Base-by-base conservation (phyloP, 2,113 vertebrate genomes). In the Orycteropus afer region DNA sequence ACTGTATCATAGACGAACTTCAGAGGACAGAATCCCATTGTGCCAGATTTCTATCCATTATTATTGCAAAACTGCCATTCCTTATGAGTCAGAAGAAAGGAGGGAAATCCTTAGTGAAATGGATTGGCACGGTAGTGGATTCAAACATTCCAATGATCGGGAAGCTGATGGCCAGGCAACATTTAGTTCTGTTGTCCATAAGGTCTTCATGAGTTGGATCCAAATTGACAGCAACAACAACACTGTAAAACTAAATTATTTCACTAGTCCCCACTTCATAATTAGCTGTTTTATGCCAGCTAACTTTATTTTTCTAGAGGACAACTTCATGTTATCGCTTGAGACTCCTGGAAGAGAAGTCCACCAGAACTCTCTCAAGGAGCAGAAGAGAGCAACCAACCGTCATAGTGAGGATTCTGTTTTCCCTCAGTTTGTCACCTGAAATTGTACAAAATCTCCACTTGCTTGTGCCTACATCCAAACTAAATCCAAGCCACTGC, bases 381-480 rank as follows among this genome's bases (percentile, higher is more conserved):
- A 34, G 17, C 34, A 37, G n/a, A n/a, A 2, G 34, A 20, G 65
- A 6, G n/a, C 34, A n/a, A 20, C 65, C 17, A 6, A 20, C 5
- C 3, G 15, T 37, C 65, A 3, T 57, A 7, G 17, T n/a, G 14
- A 4, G 34, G 34, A 17, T 4, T 5, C 61, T 29, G 55, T 17
- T 34, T 57, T 12, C 1, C 2, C 18, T 71, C 34, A 11, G 32
- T 12, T 9, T 1, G 5, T 5, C 25, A 0, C 27, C 4, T 8
- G 32, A 53, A 2, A 57, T 7, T 61, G 6, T 53, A 34, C 22
- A 20, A 51, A 17, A n/a, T n/a, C n/a, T n/a, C n/a, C n/a, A n/a
- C n/a, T n/a, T n/a, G n/a, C n/a, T n/a, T n/a, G n/a, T n/a, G n/a
- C n/a, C n/a, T n/a, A n/a, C n/a, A n/a, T n/a, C n/a, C n/a, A n/a